These are phyloP conservation scores for Rhinoraja longicauda DNA, from an alignment of 2,797 vertebrate species.

Conservation along the genomic window DNA sequence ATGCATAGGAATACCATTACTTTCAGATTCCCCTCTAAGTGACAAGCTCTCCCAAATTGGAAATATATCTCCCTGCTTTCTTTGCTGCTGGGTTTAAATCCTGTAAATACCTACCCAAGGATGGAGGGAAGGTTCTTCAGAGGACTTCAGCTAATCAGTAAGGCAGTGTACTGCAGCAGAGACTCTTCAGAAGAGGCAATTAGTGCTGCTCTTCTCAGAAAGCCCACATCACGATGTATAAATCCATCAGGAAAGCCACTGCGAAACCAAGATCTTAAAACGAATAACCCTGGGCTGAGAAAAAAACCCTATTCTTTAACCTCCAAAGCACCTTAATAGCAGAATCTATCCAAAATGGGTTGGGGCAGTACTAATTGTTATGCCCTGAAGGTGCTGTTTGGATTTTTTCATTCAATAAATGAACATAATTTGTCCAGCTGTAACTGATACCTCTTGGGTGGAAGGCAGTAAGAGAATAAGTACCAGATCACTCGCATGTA, in stretches of 20 bases:
- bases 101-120: too few species aligned
- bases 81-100: too few species aligned
- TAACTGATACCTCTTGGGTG: background rate
- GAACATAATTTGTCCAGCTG: background rate
- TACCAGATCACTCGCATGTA: background rate
- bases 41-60: too few species aligned
- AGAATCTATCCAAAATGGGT: background rate
- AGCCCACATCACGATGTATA: too few species aligned
- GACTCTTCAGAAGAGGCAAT: too few species aligned
- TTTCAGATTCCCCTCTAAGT: too few species aligned
- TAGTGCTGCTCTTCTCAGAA: too few species aligned
- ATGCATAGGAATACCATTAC: too few species aligned
- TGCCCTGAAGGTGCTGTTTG: background rate
- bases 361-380: background rate
- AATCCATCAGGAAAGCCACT: background rate
- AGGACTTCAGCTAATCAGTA: too few species aligned
- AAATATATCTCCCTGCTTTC: too few species aligned
- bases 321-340: background rate
- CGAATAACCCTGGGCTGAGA: background rate
- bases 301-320: background rate
- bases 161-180: too few species aligned
- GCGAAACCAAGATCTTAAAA: background rate
- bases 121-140: too few species aligned
- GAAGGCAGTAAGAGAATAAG: background rate
- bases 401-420: background rate